These are phyloP conservation scores for Drosophila vallismaia DNA, from an alignment of 2,888 invertebrate genomes.

Conservation along the genomic window DNA sequence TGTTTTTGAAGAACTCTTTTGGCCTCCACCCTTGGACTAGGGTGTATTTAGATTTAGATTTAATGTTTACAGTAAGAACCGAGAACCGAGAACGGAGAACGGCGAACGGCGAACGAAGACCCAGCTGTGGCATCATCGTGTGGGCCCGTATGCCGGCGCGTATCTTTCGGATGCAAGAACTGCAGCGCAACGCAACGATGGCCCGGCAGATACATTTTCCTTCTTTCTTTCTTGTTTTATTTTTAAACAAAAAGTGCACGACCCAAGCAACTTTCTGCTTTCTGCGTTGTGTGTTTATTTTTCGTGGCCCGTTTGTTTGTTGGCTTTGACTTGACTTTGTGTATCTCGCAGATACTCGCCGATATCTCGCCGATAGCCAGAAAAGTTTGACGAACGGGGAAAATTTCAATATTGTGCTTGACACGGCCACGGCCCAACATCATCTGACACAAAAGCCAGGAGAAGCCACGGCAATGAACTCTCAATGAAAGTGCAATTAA, in stretches of 20 bases:
- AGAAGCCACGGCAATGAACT: constrained; percentile 62
- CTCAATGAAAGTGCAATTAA: constrained; percentile 74
- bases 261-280: constrained; percentile 25
- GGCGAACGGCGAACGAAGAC: not conserved
- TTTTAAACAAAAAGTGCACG: constrained; percentile 49
- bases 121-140: constrained; percentile 34
- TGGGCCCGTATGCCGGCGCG: constrained; percentile 21
- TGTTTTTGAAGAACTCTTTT: constrained; percentile 16
- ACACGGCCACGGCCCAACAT: constrained; percentile 40
- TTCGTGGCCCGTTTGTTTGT: constrained; percentile 50
- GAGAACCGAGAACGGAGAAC: constrained; percentile 1
- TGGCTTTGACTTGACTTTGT: constrained; percentile 49
- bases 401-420: constrained; percentile 55
- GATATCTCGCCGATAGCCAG: constrained; percentile 6
- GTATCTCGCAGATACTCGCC: constrained; percentile 55
- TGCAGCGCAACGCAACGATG: constrained; percentile 11
- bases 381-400: constrained; percentile 16
- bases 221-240: constrained; percentile 40
- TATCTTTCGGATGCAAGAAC: constrained; percentile 32
- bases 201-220: constrained; percentile 45
- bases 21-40: constrained; percentile 33
- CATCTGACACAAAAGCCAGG: constrained; percentile 59
- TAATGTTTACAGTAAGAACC: constrained; percentile 32
- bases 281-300: constrained; percentile 19
- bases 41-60: constrained; percentile 18